Percentiles rank a stretch among this genome's conserved stretches.
Conservation (phyloP, 2,113 vertebrate species). For the Alectura lathami region DNA sequence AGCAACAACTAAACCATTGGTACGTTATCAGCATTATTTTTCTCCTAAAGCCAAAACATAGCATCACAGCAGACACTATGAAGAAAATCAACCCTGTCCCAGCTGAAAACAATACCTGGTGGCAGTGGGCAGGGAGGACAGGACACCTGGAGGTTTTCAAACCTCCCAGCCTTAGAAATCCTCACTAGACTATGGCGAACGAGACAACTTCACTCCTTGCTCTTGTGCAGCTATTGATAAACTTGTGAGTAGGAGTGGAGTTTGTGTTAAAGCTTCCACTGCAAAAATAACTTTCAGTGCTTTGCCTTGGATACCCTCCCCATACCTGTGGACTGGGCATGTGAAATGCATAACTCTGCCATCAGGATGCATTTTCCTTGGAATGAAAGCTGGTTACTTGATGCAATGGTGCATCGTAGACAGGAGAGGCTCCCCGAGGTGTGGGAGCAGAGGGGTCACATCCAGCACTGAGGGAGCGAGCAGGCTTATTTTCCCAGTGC, state of each 20-base stretch:
- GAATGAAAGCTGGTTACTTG: not conserved
- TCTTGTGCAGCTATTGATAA: not conserved
- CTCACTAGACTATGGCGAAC: not conserved
- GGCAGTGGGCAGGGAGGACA: not conserved
- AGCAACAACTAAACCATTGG: too few relatives aligned
- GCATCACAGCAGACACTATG: too few relatives aligned
- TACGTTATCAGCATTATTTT: too few relatives aligned
- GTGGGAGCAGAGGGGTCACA: not conserved
- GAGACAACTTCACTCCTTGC: not conserved
- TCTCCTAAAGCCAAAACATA: too few relatives aligned
- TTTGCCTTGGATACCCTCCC: not conserved
- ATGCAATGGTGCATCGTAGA: not conserved
- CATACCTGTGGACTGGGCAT: not conserved
- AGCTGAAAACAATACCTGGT: too few relatives aligned
- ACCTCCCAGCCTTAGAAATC: not conserved
- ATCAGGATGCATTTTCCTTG: not conserved
- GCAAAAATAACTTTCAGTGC: not conserved
- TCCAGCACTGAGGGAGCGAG: not conserved
- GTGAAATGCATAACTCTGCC: not conserved
- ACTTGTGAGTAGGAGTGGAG: not conserved
- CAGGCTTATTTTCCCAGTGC: slow-evolving; percentile 13
- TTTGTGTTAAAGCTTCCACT: not conserved
- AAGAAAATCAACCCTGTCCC: too few relatives aligned
- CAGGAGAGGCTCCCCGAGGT: not conserved
- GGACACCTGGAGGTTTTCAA: not conserved